phyloP scores from a whole-genome alignment of 2,797 vertebrate genomes.

The Microctenopoma steveboyesi region DNA sequence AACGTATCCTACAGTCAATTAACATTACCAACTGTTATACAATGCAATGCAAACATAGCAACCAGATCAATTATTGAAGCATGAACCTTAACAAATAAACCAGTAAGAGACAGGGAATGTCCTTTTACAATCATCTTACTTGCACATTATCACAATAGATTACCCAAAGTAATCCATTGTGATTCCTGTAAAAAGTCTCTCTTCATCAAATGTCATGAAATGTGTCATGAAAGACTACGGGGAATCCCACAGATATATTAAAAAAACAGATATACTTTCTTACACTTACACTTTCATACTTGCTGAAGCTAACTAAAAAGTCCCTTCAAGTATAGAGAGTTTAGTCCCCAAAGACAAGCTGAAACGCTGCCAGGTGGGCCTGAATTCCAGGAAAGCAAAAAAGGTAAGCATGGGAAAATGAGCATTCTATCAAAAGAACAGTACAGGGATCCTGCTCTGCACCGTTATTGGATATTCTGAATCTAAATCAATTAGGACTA shows the following conservation, averaged over 20 bases:
- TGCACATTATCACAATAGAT: slow-evolving; percentile 1
- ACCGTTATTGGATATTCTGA: slow-evolving; percentile 14
- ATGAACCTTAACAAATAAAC: slow-evolving; percentile 9
- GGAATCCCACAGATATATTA: not conserved
- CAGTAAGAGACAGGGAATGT: slow-evolving; percentile 12
- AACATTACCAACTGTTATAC: too few relatives aligned
- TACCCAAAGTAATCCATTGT: not conserved
- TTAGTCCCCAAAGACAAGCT: slow-evolving; percentile 1
- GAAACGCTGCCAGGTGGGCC: slow-evolving; percentile 61
- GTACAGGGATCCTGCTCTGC: slow-evolving; percentile 26
- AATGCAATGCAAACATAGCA: slow-evolving; percentile 10
- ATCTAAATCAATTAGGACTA: slow-evolving; percentile 52
- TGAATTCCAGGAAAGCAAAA: slow-evolving; percentile 35
- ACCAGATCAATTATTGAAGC: not conserved
- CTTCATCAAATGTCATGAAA: slow-evolving; percentile 19
- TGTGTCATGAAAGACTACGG: not conserved
- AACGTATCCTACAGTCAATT: not conserved
- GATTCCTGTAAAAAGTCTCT: not conserved
- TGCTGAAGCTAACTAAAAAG: slow-evolving; percentile 15
- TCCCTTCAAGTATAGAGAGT: slow-evolving; percentile 1
- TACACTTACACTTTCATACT: not conserved
- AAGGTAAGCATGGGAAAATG: slow-evolving; percentile 9
- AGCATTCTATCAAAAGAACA: slow-evolving; percentile 36
- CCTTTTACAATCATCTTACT: slow-evolving; percentile 9
- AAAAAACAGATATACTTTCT: slow-evolving; percentile 6